Base-by-base conservation (phyloP, 2,113 vertebrate genomes). In the Oryzias melastigma region DNA sequence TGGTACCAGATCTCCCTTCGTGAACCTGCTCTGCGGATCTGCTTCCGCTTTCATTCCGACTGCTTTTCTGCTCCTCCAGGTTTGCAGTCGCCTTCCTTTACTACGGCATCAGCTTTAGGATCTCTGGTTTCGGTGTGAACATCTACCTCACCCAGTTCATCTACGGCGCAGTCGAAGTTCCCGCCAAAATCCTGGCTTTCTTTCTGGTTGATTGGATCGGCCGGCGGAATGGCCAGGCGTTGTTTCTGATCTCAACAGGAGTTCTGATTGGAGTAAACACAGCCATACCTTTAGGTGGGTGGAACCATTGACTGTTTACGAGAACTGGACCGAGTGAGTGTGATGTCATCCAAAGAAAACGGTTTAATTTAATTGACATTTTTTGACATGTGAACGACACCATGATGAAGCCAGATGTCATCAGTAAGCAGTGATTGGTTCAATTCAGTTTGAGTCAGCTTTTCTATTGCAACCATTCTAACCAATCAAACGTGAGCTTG, bases 61-160 rank as follows among this genome's bases (percentile, higher is more conserved):
- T 18, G 7, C 64, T 54, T 10, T 57, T 13, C 22, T 65, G 16
- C 51, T 0, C 24, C 57, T 35, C 5, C 85, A 95, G 93, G 94
- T 96, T 95, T 54, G 92, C 92, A 0, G 92, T 93, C 16, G 89
- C 93, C 58, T 94, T 95, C 81, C 90, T 93, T 42, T 96, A 96
- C 42, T 96, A 95, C 0, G 94, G 94, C 42, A 91, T 94, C 86
- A 95, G 91, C 75, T 85, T 94, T 71, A 92, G 87, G 7, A 75
- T 94, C 56, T 91, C 91, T 0, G 91, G 93, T 17, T 92, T 95
- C 49, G 93, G 93, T 14, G 79, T 95, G 68, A 89, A 77, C 35
- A 78, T 92, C 43, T 96, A 94, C 71, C 85, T 94, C 64, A 93
- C 89, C 0, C 94, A 95, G 48, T 91, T 96, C 81, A 81, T 96